phyloP scores from a whole-genome alignment of 2,888 invertebrate genomes.

The Eristalinus aeneus region DNA sequence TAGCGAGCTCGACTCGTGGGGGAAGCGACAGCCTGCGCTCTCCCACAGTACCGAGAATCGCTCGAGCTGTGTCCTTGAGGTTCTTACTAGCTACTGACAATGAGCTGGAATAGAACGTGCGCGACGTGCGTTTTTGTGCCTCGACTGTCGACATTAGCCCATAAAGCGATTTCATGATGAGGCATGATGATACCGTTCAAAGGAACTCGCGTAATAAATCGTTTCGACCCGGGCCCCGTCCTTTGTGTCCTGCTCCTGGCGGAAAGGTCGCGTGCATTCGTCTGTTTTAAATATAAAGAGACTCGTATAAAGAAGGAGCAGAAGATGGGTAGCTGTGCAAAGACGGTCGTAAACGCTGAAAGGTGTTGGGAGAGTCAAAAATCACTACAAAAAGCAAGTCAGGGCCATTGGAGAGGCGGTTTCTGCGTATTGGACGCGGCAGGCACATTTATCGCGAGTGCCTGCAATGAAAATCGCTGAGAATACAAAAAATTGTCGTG shows the following conservation, averaged over 20 bases:
- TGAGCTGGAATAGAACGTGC: conserved; percentile 26
- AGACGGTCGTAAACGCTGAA: conserved; percentile 26
- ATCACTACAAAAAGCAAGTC: conserved; percentile 21
- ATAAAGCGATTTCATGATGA: conserved; percentile 70
- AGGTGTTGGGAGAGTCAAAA: conserved; percentile 25
- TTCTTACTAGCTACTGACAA: conserved; percentile 9
- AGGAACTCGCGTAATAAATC: conserved; percentile 55
- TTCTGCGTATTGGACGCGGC: conserved; percentile 20
- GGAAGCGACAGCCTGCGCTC: not conserved
- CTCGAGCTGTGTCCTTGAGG: conserved; percentile 42
- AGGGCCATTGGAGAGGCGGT: conserved; percentile 1
- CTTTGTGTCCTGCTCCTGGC: not conserved
- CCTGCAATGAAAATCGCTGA: not conserved
- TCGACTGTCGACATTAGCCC: conserved; percentile 53
- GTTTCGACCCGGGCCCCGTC: not conserved
- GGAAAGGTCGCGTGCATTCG: conserved; percentile 55
- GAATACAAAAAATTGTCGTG: conserved; percentile 39
- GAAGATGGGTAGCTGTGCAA: conserved; percentile 33
- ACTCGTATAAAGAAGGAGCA: conserved; percentile 16
- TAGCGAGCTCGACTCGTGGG: not conserved
- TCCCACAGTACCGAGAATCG: conserved; percentile 1
- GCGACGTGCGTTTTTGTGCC: conserved; percentile 47
- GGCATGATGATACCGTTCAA: conserved; percentile 62
- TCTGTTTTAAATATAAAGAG: conserved; percentile 55
- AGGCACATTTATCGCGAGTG: not conserved